Percentiles rank a stretch among this genome's conserved stretches.
Evolutionary conservation across 2,888 invertebrate species (phyloP).

Genomic region (Quadriops clusia): DNA sequence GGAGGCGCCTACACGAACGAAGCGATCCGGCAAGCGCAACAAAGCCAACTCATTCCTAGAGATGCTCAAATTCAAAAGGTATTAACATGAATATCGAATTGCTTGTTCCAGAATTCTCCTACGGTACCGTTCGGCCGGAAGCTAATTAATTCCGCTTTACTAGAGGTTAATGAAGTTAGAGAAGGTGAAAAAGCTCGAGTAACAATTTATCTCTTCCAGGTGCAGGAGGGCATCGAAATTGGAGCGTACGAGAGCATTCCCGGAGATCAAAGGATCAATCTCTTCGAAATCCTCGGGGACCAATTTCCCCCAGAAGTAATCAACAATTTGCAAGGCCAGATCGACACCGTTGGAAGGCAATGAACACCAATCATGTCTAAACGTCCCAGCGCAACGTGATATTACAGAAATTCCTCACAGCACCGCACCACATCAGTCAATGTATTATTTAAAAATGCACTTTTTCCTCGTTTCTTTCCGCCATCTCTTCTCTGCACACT

Average conservation of each 20-base stretch:
- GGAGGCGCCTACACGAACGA: constrained; percentile 75
- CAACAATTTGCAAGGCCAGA: constrained; percentile 74
- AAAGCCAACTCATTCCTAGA: constrained; percentile 72
- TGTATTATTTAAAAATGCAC: too few relatives aligned
- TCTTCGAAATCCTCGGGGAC: constrained; percentile 74
- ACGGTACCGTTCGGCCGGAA: neutral
- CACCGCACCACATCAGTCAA: too few relatives aligned
- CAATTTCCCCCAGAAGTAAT: constrained; percentile 80
- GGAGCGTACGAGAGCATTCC: constrained; percentile 81
- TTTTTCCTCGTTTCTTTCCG: too few relatives aligned
- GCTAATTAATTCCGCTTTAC: neutral
- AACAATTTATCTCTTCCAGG: constrained; percentile 34
- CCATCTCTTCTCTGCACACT: too few relatives aligned
- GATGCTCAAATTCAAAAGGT: constrained; percentile 80
- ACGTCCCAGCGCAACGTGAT: neutral
- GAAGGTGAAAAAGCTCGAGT: neutral
- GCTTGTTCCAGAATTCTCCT: constrained; percentile 1
- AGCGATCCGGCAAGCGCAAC: constrained; percentile 78
- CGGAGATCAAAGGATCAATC: constrained; percentile 70
- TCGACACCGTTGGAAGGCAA: constrained; percentile 69
- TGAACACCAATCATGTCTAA: constrained; percentile 24
- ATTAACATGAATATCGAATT: constrained; percentile 11
- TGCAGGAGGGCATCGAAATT: constrained; percentile 75
- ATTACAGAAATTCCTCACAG: too few relatives aligned
- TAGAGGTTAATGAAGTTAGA: neutral